Evolutionary conservation across 2,888 invertebrate species (phyloP).

Genomic region (Meteorus cinctellus): DNA sequence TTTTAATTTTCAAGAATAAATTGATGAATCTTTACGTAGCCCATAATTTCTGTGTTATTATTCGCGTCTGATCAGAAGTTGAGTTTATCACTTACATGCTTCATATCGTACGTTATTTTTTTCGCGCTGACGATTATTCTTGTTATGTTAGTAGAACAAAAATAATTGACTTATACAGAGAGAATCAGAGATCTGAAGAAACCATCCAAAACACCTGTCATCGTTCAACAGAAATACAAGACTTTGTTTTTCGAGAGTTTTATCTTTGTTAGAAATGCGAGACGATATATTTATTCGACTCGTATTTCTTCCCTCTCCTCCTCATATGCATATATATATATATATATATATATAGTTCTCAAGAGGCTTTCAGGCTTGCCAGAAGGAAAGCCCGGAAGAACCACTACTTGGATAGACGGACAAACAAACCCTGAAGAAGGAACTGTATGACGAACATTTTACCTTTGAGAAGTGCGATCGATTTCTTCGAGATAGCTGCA

Average conservation of each 20-base stretch:
- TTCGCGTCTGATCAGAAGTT: no score
- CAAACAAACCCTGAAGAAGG: constrained; percentile 48
- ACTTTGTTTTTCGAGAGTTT: constrained; percentile 11
- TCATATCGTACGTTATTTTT: no score
- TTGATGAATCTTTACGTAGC: no score
- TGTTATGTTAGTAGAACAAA: neutral
- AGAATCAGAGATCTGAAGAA: neutral
- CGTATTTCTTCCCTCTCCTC: constrained; percentile 21
- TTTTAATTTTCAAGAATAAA: no score
- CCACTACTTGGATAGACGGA: constrained; percentile 64
- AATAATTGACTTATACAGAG: neutral
- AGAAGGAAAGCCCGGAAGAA: constrained; percentile 29
- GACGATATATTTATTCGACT: constrained; percentile 34
- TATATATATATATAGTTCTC: constrained; percentile 19
- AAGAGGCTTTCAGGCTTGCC: constrained; percentile 35
- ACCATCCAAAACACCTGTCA: constrained; percentile 17
- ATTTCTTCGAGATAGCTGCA: constrained; percentile 75
- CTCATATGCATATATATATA: neutral
- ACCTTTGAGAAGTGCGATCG: constrained; percentile 80
- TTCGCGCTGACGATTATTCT: no score
- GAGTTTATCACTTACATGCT: no score
- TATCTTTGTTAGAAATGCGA: constrained; percentile 3
- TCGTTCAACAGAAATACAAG: constrained; percentile 1
- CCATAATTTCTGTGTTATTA: no score
- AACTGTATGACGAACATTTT: constrained; percentile 74